phyloP scores from a whole-genome alignment of 2,113 vertebrate species.

The Chamaetylas fuelleborni region DNA sequence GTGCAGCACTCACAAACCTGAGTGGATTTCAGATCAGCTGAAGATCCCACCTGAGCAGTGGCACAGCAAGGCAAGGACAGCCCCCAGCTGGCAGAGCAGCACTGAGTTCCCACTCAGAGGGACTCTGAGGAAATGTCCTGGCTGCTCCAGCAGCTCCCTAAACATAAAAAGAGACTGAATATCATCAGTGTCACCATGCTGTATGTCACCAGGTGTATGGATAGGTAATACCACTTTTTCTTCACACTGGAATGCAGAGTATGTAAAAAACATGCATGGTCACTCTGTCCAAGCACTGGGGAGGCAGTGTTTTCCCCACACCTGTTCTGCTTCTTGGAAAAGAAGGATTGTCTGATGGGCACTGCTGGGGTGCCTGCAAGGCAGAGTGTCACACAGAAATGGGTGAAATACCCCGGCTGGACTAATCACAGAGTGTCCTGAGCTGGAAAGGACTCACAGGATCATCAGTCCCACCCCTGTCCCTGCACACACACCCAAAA shows the following conservation, averaged over 20 bases:
- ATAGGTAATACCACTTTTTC: neutral
- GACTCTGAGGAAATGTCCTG: neutral
- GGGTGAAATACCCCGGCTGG: neutral
- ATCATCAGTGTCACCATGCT: neutral
- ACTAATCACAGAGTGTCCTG: neutral
- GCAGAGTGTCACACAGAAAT: neutral
- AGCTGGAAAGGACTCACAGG: neutral
- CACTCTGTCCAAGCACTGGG: neutral
- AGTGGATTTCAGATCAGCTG: neutral
- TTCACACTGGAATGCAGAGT: neutral
- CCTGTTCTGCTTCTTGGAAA: neutral
- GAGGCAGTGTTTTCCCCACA: neutral
- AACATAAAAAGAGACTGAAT: neutral
- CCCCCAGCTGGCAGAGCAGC: neutral
- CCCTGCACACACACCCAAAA: neutral
- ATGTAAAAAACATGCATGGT: rapidly evolving
- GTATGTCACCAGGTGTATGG: rapidly evolving
- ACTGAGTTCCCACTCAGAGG: rapidly evolving
- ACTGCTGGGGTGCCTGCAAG: neutral
- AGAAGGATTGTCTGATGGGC: neutral
- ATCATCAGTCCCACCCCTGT: rapidly evolving
- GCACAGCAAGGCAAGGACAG: neutral
- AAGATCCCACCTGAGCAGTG: neutral
- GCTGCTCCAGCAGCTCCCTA: neutral
- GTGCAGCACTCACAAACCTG: neutral